Percentiles rank a stretch among this genome's conserved stretches.
These are phyloP conservation scores for Myrmophylax atrothorax DNA, from an alignment of 2,113 vertebrate species.

Conservation along the genomic window DNA sequence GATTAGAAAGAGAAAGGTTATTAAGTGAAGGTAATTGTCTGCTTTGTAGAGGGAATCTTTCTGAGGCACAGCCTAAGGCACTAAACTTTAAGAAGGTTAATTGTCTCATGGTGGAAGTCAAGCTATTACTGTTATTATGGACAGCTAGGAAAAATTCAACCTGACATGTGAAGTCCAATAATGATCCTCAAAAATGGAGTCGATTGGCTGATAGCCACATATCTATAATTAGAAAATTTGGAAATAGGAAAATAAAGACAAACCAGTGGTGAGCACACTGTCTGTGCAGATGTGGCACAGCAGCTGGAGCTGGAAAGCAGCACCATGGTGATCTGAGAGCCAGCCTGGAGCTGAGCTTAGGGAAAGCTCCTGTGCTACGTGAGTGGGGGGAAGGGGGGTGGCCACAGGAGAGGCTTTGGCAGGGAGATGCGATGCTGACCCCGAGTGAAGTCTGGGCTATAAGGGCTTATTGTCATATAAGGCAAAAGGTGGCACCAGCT, in stretches of 20 bases:
- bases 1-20: slow-evolving; percentile 63
- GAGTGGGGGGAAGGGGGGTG: too few species aligned
- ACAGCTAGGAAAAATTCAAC: slow-evolving; percentile 51
- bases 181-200: slow-evolving; percentile 19
- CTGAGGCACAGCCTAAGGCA: slow-evolving; percentile 56
- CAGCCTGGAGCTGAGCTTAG: not conserved
- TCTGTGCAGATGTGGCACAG: not conserved
- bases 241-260: not conserved
- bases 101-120: slow-evolving; percentile 66
- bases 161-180: slow-evolving; percentile 44
- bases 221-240: not conserved
- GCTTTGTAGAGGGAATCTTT: slow-evolving; percentile 62
- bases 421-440: rapidly evolving
- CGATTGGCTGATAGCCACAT: slow-evolving; percentile 21
- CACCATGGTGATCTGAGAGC: not conserved
- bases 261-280: not conserved
- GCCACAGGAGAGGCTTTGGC: not conserved
- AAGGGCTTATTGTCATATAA: rapidly evolving
- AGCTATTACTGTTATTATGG: slow-evolving; percentile 61
- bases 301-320: not conserved
- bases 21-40: slow-evolving; percentile 67
- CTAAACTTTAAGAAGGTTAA: slow-evolving; percentile 69
- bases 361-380: not conserved
- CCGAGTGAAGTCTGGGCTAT: rapidly evolving
- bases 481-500: not conserved